Evolutionary conservation across 2,113 vertebrate species (phyloP).

Genomic region (Piaya cayana): DNA sequence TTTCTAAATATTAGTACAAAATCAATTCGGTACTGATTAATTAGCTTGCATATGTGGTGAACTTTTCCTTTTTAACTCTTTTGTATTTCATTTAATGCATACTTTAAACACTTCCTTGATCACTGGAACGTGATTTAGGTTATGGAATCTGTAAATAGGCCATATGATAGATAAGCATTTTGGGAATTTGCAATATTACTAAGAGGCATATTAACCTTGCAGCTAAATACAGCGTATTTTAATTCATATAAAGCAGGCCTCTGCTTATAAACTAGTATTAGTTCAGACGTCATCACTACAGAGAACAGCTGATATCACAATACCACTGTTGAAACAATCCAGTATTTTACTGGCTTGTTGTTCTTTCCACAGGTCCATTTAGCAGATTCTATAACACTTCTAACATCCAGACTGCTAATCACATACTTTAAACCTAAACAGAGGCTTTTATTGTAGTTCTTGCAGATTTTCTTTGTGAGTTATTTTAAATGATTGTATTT

Average conservation of each 20-base stretch:
- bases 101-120: slow-evolving; percentile 5
- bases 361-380: neutral
- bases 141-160: neutral
- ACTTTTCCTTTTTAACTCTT: neutral
- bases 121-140: neutral
- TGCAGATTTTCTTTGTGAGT: neutral
- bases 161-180: neutral
- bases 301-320: neutral
- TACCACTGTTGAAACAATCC: neutral
- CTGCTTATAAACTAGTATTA: neutral
- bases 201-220: neutral
- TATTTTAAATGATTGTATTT: neutral
- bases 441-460: neutral
- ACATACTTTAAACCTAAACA: neutral
- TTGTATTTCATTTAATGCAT: neutral
- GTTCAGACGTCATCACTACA: neutral
- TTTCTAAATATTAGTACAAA: slow-evolving; percentile 26
- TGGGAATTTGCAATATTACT: neutral
- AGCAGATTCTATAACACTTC: slow-evolving; percentile 46
- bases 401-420: slow-evolving; percentile 16
- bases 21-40: slow-evolving; percentile 18
- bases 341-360: too few species aligned
- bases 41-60: neutral
- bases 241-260: neutral
- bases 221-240: slow-evolving; percentile 11